Percentiles rank a stretch among this genome's conserved stretches.
These are phyloP conservation scores for Drosophila navojoa DNA, from an alignment of 1,140 invertebrate genomes.

Conservation along the genomic window DNA sequence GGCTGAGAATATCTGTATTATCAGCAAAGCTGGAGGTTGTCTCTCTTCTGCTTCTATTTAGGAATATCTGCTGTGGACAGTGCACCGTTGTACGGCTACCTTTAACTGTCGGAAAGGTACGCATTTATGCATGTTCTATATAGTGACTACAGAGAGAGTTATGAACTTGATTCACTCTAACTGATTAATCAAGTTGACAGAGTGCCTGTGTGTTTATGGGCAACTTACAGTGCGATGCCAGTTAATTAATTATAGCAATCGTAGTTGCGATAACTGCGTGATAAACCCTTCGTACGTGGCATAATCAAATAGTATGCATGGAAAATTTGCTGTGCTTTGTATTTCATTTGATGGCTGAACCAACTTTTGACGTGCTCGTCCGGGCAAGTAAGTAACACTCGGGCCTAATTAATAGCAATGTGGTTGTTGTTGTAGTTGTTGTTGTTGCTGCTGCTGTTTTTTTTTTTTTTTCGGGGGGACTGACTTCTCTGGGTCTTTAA, in stretches of 20 bases:
- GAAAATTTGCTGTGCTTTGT: conserved; percentile 19
- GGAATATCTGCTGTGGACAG: too few species aligned
- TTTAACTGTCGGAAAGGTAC: too few species aligned
- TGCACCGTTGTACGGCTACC: too few species aligned
- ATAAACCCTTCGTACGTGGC: conserved; percentile 15
- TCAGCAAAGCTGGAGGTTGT: too few species aligned
- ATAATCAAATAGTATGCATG: conserved; percentile 8
- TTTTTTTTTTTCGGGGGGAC: conserved; percentile 2
- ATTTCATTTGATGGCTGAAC: neutral
- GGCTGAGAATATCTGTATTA: too few species aligned
- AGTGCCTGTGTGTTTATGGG: neutral
- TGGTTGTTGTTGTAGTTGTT: neutral
- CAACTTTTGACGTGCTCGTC: conserved; percentile 6
- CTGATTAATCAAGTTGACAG: neutral
- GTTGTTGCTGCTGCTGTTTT: conserved; percentile 5
- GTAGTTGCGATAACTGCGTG: conserved; percentile 14
- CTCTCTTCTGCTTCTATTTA: too few species aligned
- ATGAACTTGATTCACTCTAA: too few species aligned
- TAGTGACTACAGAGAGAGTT: too few species aligned
- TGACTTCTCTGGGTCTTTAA: conserved; percentile 22
- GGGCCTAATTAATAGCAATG: conserved; percentile 37
- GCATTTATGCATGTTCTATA: too few species aligned
- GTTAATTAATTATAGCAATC: conserved; percentile 7
- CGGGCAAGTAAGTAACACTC: conserved; percentile 19
- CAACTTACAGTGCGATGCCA: neutral